Percentiles rank a stretch among this genome's conserved stretches.
Conservation (phyloP, 2,797 vertebrate species). For the Buceros bicornis region DNA sequence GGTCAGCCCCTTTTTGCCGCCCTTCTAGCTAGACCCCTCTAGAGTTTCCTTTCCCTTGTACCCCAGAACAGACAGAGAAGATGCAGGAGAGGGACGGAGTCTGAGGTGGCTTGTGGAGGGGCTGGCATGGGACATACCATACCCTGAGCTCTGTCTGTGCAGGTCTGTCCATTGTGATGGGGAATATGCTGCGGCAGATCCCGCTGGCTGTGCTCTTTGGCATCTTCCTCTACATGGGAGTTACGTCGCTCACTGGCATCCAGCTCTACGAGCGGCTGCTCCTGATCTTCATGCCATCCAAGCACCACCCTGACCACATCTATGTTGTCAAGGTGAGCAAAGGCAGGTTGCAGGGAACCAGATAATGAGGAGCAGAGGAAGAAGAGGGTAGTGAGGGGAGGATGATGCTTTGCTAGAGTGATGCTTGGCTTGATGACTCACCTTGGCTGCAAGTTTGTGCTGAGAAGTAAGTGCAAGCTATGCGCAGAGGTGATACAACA, state of each 20-base stretch:
- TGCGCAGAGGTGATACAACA: background rate
- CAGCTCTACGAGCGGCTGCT: constrained; percentile 95
- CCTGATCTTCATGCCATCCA: constrained; percentile 95
- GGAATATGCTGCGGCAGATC: constrained; percentile 92
- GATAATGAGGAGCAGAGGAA: background rate
- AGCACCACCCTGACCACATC: constrained; percentile 96
- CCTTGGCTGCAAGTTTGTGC: background rate
- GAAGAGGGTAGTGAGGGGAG: background rate
- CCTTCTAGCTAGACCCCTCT: background rate
- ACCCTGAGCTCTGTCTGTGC: constrained; percentile 32
- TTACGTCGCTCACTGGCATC: constrained; percentile 96
- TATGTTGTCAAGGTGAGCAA: constrained; percentile 93
- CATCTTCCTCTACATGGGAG: constrained; percentile 98
- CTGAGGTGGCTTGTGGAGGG: rapidly evolving
- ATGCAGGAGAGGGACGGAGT: rapidly evolving
- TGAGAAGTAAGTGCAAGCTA: background rate
- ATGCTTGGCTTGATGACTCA: background rate
- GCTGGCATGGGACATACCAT: background rate
- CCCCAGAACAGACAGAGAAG: background rate
- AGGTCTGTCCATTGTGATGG: constrained; percentile 98
- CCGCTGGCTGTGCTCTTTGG: constrained; percentile 96
- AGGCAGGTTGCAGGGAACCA: background rate
- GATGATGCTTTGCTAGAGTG: background rate
- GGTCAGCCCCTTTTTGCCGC: background rate
- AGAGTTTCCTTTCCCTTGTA: background rate